Conservation (phyloP, 2,113 vertebrate genomes). For the Cephalopholis sonnerati region DNA sequence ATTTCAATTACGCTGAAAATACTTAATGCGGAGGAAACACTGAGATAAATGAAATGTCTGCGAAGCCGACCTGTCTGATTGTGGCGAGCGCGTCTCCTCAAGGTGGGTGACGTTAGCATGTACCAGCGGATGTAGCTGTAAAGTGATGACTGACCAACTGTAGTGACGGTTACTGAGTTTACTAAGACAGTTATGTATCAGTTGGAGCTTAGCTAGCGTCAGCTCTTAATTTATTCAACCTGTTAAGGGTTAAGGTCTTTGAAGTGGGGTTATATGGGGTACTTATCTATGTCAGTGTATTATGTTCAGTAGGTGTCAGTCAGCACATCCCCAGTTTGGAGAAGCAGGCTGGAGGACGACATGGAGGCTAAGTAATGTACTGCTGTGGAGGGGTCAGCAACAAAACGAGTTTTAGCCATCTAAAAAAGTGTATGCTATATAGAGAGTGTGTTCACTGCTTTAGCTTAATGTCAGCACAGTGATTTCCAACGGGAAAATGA, state of each 20-base stretch:
- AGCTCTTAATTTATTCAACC: background rate
- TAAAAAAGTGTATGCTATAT: too few species aligned
- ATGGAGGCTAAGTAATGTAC: too few species aligned
- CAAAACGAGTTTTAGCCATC: too few species aligned
- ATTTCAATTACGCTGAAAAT: background rate
- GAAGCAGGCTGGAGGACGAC: too few species aligned
- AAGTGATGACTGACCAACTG: background rate
- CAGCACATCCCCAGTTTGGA: too few species aligned
- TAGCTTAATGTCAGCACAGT: too few species aligned
- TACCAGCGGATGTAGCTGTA: background rate
- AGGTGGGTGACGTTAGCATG: conserved; percentile 50
- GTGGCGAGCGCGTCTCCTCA: conserved; percentile 78
- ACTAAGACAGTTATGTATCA: fast-evolving
- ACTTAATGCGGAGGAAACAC: background rate
- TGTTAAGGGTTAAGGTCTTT: background rate
- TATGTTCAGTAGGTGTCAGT: too few species aligned
- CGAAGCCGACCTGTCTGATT: conserved; percentile 79
- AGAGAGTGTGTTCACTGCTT: too few species aligned
- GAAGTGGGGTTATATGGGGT: too few species aligned
- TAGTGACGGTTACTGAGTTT: background rate
- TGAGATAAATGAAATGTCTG: conserved; percentile 65
- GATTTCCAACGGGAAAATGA: too few species aligned
- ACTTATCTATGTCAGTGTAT: too few species aligned
- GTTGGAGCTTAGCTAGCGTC: background rate
- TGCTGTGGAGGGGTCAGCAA: too few species aligned